These are phyloP conservation scores for Anas capensis DNA, from an alignment of 2,797 vertebrate genomes.

Conservation along the genomic window DNA sequence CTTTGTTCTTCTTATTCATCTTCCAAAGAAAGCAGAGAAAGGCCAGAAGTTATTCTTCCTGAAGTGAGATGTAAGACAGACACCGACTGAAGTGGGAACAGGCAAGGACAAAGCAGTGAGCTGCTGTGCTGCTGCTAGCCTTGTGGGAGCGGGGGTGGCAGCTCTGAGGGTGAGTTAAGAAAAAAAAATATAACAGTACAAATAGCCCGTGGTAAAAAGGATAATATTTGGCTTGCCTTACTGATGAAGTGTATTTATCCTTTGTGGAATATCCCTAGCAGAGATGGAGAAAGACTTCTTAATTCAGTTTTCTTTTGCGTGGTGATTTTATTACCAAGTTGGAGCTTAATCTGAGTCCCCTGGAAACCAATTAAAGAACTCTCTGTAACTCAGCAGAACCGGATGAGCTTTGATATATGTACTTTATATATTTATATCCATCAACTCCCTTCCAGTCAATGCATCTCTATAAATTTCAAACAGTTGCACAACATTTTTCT, in stretches of 20 bases:
- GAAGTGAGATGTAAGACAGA: background rate
- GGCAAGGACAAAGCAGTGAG: background rate
- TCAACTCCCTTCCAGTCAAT: background rate
- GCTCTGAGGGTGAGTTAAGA: background rate
- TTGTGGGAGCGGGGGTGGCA: background rate
- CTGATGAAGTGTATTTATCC: background rate
- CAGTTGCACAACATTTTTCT: background rate
- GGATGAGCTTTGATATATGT: slow-evolving; percentile 24
- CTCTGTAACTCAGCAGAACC: background rate
- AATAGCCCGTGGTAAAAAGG: background rate
- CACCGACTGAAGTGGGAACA: background rate
- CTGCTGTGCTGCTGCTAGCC: background rate
- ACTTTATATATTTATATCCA: slow-evolving; percentile 10
- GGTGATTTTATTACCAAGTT: slow-evolving; percentile 20
- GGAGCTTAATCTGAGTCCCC: slow-evolving; percentile 17
- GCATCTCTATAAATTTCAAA: background rate
- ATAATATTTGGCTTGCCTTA: slow-evolving; percentile 41
- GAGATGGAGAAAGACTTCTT: background rate
- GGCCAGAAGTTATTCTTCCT: background rate
- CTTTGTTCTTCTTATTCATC: background rate
- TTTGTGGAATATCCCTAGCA: background rate
- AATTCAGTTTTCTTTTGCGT: slow-evolving; percentile 1
- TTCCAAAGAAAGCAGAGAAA: background rate
- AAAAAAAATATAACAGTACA: background rate
- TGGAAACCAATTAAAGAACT: slow-evolving; percentile 53